Evolutionary conservation across 2,888 invertebrate species (phyloP), one percentile per base, ranked within the genome.

Genomic region (Acrobasis repandana): DNA sequence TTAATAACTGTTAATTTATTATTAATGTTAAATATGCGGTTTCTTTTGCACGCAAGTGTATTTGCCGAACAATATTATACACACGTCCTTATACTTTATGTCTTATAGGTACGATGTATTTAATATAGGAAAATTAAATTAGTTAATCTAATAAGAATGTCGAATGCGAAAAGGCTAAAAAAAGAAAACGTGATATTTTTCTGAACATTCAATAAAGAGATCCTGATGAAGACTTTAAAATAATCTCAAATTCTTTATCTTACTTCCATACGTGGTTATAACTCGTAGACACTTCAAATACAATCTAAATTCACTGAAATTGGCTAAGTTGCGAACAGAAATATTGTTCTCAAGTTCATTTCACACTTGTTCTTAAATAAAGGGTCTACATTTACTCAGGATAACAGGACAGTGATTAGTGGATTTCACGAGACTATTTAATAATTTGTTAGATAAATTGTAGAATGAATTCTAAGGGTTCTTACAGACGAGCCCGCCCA

Each of bases 31-130:
- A 36, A 52, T 2, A 52, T 9, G 34, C 15, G 3, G n/a, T 9
- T 52, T 36, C 10, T 10, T 34, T 20, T 54, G 54, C 54, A 16
- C 54, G 18, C 38, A 54, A 54, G 38, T 54, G 38, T 38, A 43
- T 38, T 38, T 54, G 54, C 18, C 54, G 20, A 54, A 54, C 36
- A 38, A 28, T 54, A 38, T n/a, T 18, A 18, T 54, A 54, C 8
- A 38, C n/a, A 50, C 28, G 10, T n/a, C 3, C 43, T 10, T 38
- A 38, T n/a, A 11, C 1, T 11, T 8, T 20, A 9, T 49, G 28
- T 20, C 11, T 49, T 28, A 38, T 54, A 38, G 38, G 14, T 54
- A 38, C 38, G 14, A 18, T 38, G 4, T 14, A 14, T 18, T 18
- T 38, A 36, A 3, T 18, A 18, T 38, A 36, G 18, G 4, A 36